phyloP scores from a whole-genome alignment of 2,113 vertebrate genomes.

The Glaucidium brasilianum region DNA sequence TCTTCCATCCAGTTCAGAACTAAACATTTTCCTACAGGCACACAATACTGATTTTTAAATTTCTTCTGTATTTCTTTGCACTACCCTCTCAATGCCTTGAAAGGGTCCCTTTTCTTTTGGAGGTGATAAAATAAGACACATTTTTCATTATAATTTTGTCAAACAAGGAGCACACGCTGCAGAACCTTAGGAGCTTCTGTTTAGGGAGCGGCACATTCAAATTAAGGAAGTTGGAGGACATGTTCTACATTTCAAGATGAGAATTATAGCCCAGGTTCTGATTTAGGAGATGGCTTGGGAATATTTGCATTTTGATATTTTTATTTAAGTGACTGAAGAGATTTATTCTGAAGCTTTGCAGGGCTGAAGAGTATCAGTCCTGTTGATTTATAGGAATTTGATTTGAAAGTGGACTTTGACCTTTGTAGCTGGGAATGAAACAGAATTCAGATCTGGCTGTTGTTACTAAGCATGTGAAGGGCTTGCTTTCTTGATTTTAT shows the following conservation, averaged over 20 bases:
- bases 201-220: rapidly evolving
- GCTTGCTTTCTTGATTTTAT: background rate
- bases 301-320: background rate
- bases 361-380: background rate
- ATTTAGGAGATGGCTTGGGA: background rate
- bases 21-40: background rate
- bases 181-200: background rate
- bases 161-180: rapidly evolving
- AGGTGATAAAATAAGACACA: background rate
- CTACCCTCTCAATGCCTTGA: background rate
- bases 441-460: background rate
- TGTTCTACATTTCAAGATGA: background rate
- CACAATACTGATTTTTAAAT: background rate
- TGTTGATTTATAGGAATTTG: background rate
- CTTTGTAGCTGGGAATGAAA: background rate
- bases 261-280: background rate
- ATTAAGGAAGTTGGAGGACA: background rate
- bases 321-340: background rate
- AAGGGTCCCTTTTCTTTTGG: background rate
- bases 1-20: background rate
- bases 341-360: background rate
- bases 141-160: background rate
- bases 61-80: background rate
- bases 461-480: background rate
- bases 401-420: background rate